Evolutionary conservation across 2,113 vertebrate genomes (phyloP), one percentile per base, ranked within the genome.

Genomic region (Prunella himalayana): DNA sequence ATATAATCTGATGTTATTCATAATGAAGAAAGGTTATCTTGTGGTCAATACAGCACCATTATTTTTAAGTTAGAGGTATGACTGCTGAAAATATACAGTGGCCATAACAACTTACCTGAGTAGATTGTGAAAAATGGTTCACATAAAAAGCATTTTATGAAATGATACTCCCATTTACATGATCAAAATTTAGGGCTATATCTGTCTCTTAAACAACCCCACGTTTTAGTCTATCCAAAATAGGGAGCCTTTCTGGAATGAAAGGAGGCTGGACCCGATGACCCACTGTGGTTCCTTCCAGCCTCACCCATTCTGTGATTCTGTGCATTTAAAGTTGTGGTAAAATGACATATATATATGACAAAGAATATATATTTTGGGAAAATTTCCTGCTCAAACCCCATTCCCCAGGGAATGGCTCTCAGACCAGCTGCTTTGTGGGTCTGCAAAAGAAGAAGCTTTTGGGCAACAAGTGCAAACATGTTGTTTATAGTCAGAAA

Each of bases 41-140:
- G 82, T 98, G 95, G 97, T 98, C 97, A 98, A 86, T 95, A 90
- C 83, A 93, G 86, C 88, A 94, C 96, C 95, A 97, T 98, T 97
- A 97, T 98, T 97, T 98, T 94, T 98, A 90, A 97, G 97, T 97
- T 97, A 97, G 91, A 95, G 88, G 57, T 71, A 76, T 22, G 30
- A 71, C n/a, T 44, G 73, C 86, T 93, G 94, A 96, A 98, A 97
- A 97, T 97, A 97, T 97, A 97, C 95, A 96, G 80, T 87, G 91
- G 75, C 89, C 81, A 44, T 96, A 95, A 94, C 86, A 97, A 96
- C 73, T 83, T 93, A 95, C 87, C 85, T 92, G 92, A 91, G 89
- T 82, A 81, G 87, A 63, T 44, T 82, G 54, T 66, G 68, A 59
- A 92, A 94, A 91, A 89, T 16, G n/a, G 61, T 45, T 93, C 79